A percentile compares a stretch with the other conserved stretches of the same genome.
Evolutionary conservation across 1,140 invertebrate genomes (phyloP).

Genomic region (Drosophila bocki): DNA sequence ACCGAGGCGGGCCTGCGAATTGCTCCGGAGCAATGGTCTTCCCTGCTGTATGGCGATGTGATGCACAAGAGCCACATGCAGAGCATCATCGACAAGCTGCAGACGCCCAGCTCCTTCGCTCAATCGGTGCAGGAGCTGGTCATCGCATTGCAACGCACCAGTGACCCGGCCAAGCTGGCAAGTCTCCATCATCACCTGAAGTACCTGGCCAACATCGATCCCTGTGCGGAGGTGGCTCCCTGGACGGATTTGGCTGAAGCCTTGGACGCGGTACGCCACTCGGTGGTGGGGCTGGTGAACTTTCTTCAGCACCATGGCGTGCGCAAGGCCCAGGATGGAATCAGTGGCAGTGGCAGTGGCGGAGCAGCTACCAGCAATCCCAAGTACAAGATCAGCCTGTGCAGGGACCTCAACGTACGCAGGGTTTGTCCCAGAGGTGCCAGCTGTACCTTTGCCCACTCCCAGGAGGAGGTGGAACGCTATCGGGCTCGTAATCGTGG

Average conservation of each 20-base stretch:
- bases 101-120: slow-evolving; percentile 95
- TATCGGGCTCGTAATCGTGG: slow-evolving; percentile 85
- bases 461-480: slow-evolving; percentile 95
- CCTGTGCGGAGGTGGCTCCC: slow-evolving; percentile 87
- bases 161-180: slow-evolving; percentile 94
- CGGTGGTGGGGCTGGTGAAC: slow-evolving; percentile 93
- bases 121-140: slow-evolving; percentile 96
- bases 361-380: slow-evolving; percentile 87
- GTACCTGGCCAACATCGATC: slow-evolving; percentile 94
- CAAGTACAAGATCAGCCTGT: slow-evolving; percentile 97
- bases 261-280: slow-evolving; percentile 92
- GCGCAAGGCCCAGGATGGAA: slow-evolving; percentile 87
- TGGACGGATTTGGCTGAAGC: slow-evolving; percentile 91
- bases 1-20: slow-evolving; percentile 98
- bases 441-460: slow-evolving; percentile 96
- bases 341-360: slow-evolving; percentile 85
- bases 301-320: slow-evolving; percentile 93
- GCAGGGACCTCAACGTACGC: slow-evolving; percentile 91
- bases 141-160: slow-evolving; percentile 95
- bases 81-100: slow-evolving; percentile 97
- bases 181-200: slow-evolving; percentile 92
- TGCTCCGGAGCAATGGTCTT: slow-evolving; percentile 99
- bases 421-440: slow-evolving; percentile 93
- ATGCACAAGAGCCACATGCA: slow-evolving; percentile 99
- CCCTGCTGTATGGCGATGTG: slow-evolving; percentile 97